Evolutionary conservation across 2,797 vertebrate genomes (phyloP).

Genomic region (Myioborus miniatus): DNA sequence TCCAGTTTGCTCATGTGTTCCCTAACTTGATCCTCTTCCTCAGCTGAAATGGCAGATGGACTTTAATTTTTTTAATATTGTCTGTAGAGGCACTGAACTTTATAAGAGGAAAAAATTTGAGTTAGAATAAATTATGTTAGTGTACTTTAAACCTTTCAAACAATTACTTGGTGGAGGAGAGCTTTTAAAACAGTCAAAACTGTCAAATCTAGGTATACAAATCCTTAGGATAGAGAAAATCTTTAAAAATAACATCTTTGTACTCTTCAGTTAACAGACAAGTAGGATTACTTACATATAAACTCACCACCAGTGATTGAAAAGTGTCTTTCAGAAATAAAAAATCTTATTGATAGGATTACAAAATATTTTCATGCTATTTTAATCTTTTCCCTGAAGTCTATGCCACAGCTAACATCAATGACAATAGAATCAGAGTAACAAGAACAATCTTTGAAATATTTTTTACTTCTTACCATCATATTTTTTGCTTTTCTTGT

Average conservation of each 20-base stretch:
- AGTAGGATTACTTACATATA: background rate
- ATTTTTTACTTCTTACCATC: background rate
- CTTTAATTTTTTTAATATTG: background rate
- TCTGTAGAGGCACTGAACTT: background rate
- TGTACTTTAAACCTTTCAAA: background rate
- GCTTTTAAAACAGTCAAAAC: background rate
- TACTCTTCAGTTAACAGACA: background rate
- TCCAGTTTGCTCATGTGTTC: background rate
- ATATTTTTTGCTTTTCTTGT: background rate
- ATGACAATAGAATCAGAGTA: background rate
- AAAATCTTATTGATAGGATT: background rate
- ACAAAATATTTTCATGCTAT: background rate
- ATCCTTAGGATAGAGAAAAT: background rate
- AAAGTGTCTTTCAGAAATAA: background rate
- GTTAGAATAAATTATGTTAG: background rate
- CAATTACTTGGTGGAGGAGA: background rate
- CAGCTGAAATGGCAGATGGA: background rate
- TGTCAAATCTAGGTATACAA: background rate
- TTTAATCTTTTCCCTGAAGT: background rate
- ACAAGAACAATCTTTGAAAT: background rate
- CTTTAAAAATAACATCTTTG: background rate
- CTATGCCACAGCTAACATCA: background rate
- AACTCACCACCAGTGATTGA: background rate
- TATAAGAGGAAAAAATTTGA: background rate
- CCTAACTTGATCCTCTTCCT: background rate